Evolutionary conservation across 2,797 vertebrate species (phyloP), one percentile per base, ranked within the genome.

Genomic region (Acomys russatus): DNA sequence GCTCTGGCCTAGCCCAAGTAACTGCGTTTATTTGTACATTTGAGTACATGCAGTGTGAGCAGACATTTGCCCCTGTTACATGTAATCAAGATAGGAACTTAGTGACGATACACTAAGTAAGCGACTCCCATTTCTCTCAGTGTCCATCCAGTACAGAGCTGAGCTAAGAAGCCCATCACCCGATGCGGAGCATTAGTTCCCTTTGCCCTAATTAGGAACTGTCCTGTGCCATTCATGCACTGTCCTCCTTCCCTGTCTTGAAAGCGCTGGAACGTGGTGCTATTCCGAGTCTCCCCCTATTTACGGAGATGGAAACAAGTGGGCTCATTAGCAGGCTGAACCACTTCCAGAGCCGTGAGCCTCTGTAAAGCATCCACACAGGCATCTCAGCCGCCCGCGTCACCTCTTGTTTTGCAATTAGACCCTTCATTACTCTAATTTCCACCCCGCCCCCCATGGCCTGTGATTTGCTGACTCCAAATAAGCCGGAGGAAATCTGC

Each of bases 261-360:
- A 95, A 85, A 88, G 33, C 35, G 1, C 56, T 9, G 89, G 71
- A 91, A 44, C 87, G 59, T 22, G 80, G 35, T 64, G 73, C 84
- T 97, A 95, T 96, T 97, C 96, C 76, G 59, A 93, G 59, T 70
- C 51, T 78, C 95, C 77, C 30, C 80, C 11, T 88, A 63, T 97
- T 94, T 91, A 94, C 77, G 25, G 44, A 79, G 68, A 88, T 54
- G 44, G 88, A 94, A 95, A 96, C 94, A 97, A 97, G 70, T 71
- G 23, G 73, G 78, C 51, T 98, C 90, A 97, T 97, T 92, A 92
- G 74, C 51, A 90, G 78, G 56, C n/a, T 97, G 93, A 88, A 94
- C 91, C 83, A 23, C 64, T 96, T 91, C 93, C 87, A 59, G 14
- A 88, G 66, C 59, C 33, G 77, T 44, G 66, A 95, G 92, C 66